A percentile compares a stretch with the other conserved stretches of the same genome.
Conservation (phyloP, 2,797 vertebrate species). For the Rhinogobio ventralis region DNA sequence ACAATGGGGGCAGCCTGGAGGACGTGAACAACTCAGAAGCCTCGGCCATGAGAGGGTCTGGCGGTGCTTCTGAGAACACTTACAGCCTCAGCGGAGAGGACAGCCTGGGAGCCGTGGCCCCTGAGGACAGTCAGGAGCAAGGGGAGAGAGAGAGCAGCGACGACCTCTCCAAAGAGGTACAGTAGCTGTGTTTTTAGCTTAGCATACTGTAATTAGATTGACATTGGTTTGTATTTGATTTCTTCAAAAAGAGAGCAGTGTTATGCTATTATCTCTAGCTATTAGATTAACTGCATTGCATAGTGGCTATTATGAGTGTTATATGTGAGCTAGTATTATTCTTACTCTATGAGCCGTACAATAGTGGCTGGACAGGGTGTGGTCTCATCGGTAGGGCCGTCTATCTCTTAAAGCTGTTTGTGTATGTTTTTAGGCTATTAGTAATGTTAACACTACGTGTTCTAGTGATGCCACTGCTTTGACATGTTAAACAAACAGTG, state of each 20-base stretch:
- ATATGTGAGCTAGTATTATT: conserved; percentile 3
- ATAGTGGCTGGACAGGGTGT: conserved; percentile 55
- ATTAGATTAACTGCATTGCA: conserved; percentile 16
- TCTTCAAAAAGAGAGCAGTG: conserved; percentile 6
- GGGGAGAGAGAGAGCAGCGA: conserved; percentile 79
- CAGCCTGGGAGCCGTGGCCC: conserved; percentile 90
- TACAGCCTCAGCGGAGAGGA: conserved; percentile 89
- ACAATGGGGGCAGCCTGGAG: conserved; percentile 88
- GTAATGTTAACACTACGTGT: neutral
- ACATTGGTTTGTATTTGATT: conserved; percentile 11
- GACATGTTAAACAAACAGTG: neutral
- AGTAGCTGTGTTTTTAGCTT: conserved; percentile 35
- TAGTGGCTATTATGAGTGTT: conserved; percentile 6
- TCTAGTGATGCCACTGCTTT: neutral
- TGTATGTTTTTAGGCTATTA: neutral
- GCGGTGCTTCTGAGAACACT: conserved; percentile 83
- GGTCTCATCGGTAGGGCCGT: conserved; percentile 21
- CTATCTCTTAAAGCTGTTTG: conserved; percentile 4
- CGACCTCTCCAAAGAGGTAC: conserved; percentile 97
- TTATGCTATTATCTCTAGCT: conserved; percentile 32
- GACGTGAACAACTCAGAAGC: conserved; percentile 84
- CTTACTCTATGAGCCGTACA: conserved; percentile 29
- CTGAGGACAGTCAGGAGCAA: conserved; percentile 85
- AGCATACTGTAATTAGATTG: conserved; percentile 42
- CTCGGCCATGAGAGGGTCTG: conserved; percentile 88